phyloP scores from a whole-genome alignment of 2,797 vertebrate species.

The Alectoris magna region DNA sequence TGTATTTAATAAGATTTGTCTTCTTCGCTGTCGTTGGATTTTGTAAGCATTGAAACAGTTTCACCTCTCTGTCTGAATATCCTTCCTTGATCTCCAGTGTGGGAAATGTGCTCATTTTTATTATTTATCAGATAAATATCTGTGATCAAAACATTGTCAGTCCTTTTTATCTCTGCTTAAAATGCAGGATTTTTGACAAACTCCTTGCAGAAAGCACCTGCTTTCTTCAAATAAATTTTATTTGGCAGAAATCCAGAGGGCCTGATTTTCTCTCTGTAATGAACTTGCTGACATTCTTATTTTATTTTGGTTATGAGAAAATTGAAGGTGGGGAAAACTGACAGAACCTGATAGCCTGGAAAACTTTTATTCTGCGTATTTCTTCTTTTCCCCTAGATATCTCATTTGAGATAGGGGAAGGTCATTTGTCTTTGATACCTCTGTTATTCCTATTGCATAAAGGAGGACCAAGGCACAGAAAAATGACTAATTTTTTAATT shows the following conservation, averaged over 20 bases:
- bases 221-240: slow-evolving; percentile 13
- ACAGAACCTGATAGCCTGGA: neutral
- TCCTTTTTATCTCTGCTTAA: slow-evolving; percentile 57
- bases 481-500: neutral
- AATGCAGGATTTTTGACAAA: slow-evolving; percentile 40
- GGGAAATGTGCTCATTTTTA: slow-evolving; percentile 53
- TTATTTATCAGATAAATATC: slow-evolving; percentile 63
- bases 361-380: neutral
- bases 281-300: slow-evolving; percentile 32
- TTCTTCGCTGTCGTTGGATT: neutral
- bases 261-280: slow-evolving; percentile 16
- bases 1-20: slow-evolving; percentile 58
- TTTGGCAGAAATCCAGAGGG: slow-evolving; percentile 33
- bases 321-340: neutral
- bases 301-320: neutral
- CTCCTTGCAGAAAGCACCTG: slow-evolving; percentile 8
- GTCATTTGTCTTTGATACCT: neutral
- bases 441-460: neutral
- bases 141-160: slow-evolving; percentile 60
- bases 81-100: slow-evolving; percentile 35
- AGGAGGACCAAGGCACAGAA: neutral
- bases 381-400: neutral
- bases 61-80: slow-evolving; percentile 50
- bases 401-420: neutral
- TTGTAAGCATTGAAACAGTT: slow-evolving; percentile 1